Base-by-base conservation (phyloP, 2,113 vertebrate species). In the Gyps fulvus region DNA sequence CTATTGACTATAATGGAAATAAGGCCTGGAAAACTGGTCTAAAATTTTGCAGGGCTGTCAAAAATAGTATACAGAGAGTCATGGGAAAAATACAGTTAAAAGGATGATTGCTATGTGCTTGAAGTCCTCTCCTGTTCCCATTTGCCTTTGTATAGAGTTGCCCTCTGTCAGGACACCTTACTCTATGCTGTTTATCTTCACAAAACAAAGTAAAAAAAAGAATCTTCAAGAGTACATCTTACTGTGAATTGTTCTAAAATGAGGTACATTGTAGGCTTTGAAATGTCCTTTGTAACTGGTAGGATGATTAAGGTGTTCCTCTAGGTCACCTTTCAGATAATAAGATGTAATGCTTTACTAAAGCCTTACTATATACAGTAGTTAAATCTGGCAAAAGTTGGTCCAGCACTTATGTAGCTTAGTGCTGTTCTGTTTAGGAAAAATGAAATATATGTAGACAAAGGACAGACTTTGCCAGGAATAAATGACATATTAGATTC, bases 401-500 rank as follows among this genome's bases (percentile, higher is more conserved):
- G 63, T 89, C 59, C 13, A 27, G 42, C 40, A n/a, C 36, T 95
- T 95, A 36, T 3, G 32, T 67, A 92, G 90, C 78, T 87, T 76
- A 92, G 49, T 95, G 57, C 67, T 88, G 81, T 92, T 97, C 80
- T 94, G 43, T 85, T 95, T 97, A 59, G 73, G 89, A 93, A 95
- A 97, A 96, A 92, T 93, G 47, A 98, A 96, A 76, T 97, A 59
- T 77, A 81, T 94, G 38, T 96, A 94, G 94, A 96, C 96, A 98
- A 96, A 97, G 72, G 72, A 72, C 45, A 94, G 69, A 29, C 65
- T 93, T 97, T 97, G 91, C 95, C 74, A 97, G 96, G 96, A 98
- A 96, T 97, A 97, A 97, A 94, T 97, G 93, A 97, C 89, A 96
- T 95, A 84, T 20, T 96, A 93, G 86, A 84, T 91, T 96, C 87